A percentile compares a stretch with the other conserved stretches of the same genome.
Evolutionary conservation across 2,797 vertebrate genomes (phyloP).

Genomic region (Sebastes kiyomatsui): DNA sequence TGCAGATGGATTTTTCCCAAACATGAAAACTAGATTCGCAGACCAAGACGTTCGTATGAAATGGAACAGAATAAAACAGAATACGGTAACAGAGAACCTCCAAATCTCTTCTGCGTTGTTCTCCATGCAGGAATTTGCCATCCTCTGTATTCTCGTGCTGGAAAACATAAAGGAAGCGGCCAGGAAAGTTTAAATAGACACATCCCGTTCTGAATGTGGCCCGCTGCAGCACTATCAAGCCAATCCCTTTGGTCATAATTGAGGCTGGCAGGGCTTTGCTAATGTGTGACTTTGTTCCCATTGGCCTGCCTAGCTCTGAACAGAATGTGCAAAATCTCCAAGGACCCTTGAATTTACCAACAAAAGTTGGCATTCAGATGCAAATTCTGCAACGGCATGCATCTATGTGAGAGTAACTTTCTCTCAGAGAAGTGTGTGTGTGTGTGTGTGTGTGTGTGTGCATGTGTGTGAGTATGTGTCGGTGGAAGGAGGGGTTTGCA

Average conservation of each 20-base stretch:
- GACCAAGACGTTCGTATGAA: conserved; percentile 46
- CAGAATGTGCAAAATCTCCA: conserved; percentile 79
- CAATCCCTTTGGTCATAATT: conserved; percentile 75
- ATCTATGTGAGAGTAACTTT: conserved; percentile 76
- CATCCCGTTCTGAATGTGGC: conserved; percentile 58
- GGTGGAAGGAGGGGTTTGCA: conserved; percentile 27
- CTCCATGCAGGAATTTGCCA: conserved; percentile 24
- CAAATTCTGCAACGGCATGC: conserved; percentile 78
- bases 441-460: background rate
- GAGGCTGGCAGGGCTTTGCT: conserved; percentile 78
- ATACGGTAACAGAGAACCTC: conserved; percentile 31
- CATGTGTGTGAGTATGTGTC: background rate
- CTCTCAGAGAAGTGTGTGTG: conserved; percentile 47
- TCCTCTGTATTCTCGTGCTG: conserved; percentile 1
- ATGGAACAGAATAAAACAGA: conserved; percentile 54
- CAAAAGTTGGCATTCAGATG: conserved; percentile 85
- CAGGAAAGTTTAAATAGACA: conserved; percentile 63
- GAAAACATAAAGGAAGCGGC: conserved; percentile 53
- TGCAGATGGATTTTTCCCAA: conserved; percentile 63
- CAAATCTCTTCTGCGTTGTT: conserved; percentile 17
- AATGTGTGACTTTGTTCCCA: conserved; percentile 80
- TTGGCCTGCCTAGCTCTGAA: conserved; percentile 62
- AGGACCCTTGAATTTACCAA: conserved; percentile 84
- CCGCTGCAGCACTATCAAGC: conserved; percentile 61
- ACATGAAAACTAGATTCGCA: conserved; percentile 58